Base-by-base conservation (phyloP, 1,140 invertebrate genomes). In the Papilio machaon region DNA sequence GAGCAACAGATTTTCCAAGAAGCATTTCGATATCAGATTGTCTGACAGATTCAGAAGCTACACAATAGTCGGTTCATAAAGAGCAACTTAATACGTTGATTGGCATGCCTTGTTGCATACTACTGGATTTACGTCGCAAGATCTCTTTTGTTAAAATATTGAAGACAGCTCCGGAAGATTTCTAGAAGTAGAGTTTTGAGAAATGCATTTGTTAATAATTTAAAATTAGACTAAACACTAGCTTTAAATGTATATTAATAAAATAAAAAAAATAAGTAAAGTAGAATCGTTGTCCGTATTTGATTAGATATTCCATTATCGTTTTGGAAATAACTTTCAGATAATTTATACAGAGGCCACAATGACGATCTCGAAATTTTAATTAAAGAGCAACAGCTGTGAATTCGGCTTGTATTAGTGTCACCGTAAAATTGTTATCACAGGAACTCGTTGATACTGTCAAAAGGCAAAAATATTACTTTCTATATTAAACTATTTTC, bases 381-480 rank as follows among this genome's bases (percentile, higher is more conserved):
- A 70, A 70, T 70, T 70, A 70, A 70, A 70, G 30, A 70, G 64
- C 64, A 70, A 70, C 64, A 70, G 64, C 64, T 70, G 64, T 30
- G 64, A 30, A 70, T 70, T 70, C 64, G 10, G 64, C 64, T 38
- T 70, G 30, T 70, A 64, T 30, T 70, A 35, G 64, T 70, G 23
- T 70, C 64, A 70, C 64, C 11, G 64, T 35, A 70, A 70, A 70
- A 70, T 70, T 67, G 11, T 35, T 70, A 70, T 64, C 60, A 64
- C 60, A 11, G 9, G 19, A 64, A 64, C 23, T 64, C 19, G 60
- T 11, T 30, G 2, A 35, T 35, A 38, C 11, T 70, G 13, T n/a
- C 54, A 19, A 58, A 58, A 7, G 54, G 0, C n/a, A 58, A 58
- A 58, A 19, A 19, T 52, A 52, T 17, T 52, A 52, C 49, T 58